A percentile compares a stretch with the other conserved stretches of the same genome.
These are phyloP conservation scores for Ashinkailepas kermadecensis DNA, from an alignment of 2,888 invertebrate species.

Conservation along the genomic window DNA sequence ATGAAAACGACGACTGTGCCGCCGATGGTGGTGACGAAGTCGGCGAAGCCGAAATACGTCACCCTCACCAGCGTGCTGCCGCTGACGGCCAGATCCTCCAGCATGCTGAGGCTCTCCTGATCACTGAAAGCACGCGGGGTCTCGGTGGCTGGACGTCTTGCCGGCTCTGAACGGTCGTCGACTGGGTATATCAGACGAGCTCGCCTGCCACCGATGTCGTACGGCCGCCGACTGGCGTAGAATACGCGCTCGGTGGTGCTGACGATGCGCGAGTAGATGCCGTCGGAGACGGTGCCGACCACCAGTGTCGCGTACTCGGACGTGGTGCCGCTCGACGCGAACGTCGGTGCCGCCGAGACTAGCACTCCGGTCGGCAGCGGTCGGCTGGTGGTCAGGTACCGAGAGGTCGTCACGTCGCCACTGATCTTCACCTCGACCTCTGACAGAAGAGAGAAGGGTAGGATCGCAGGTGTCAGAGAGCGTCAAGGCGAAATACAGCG, in stretches of 20 bases:
- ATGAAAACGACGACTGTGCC: conserved; percentile 88
- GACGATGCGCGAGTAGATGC: conserved; percentile 76
- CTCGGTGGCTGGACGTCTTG: conserved; percentile 38
- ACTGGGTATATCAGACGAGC: too few species aligned
- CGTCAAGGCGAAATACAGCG: too few species aligned
- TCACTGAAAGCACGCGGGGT: conserved; percentile 19
- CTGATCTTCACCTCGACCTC: conserved; percentile 34
- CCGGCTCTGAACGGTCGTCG: conserved; percentile 28
- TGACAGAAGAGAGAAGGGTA: conserved; percentile 22
- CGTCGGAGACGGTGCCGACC: conserved; percentile 68
- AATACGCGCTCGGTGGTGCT: conserved; percentile 78
- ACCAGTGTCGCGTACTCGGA: conserved; percentile 86
- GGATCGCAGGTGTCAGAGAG: too few species aligned
- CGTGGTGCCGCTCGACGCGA: conserved; percentile 84
- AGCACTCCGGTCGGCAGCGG: conserved; percentile 68
- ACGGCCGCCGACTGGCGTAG: conserved; percentile 43
- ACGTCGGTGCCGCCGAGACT: conserved; percentile 80
- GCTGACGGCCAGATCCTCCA: conserved; percentile 33
- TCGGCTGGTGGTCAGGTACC: conserved; percentile 37
- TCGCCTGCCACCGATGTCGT: too few species aligned
- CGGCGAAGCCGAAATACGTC: conserved; percentile 84
- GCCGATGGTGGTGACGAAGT: conserved; percentile 85
- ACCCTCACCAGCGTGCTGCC: conserved; percentile 51
- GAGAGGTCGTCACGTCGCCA: conserved; percentile 37
- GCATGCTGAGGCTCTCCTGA: conserved; percentile 13